phyloP scores from a whole-genome alignment of 1,140 invertebrate species.

The Drosophila nigrodunni region DNA sequence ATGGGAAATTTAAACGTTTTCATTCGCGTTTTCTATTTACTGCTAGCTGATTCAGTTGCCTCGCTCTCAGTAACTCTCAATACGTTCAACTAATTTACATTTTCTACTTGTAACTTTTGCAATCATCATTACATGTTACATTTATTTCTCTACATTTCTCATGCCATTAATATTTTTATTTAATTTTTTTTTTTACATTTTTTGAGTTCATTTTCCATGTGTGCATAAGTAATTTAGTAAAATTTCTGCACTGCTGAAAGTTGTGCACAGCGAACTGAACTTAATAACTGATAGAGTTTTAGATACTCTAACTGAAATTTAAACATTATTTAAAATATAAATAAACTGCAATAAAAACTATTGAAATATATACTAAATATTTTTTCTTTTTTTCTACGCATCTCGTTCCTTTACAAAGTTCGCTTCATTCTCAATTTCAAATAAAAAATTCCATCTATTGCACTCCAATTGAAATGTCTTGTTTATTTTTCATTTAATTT shows the following conservation, averaged over 20 bases:
- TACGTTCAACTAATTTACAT: conserved; percentile 81
- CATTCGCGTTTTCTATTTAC: conserved; percentile 52
- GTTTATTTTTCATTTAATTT: conserved; percentile 7
- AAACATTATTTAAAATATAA: background rate
- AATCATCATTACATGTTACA: conserved; percentile 76
- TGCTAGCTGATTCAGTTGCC: conserved; percentile 19
- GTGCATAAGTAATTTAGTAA: conserved; percentile 79
- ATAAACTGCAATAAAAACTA: background rate
- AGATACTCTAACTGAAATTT: conserved; percentile 23
- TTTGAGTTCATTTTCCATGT: conserved; percentile 54
- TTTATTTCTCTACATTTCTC: conserved; percentile 55
- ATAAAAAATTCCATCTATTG: background rate
- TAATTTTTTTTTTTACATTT: conserved; percentile 1
- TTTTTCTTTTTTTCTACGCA: background rate
- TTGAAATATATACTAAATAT: background rate
- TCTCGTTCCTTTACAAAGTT: background rate
- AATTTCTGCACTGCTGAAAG: conserved; percentile 71
- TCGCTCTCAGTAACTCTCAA: conserved; percentile 66
- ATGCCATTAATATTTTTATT: conserved; percentile 36
- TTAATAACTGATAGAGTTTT: conserved; percentile 5
- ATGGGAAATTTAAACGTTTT: conserved; percentile 54
- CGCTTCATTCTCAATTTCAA: background rate
- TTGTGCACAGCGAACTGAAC: conserved; percentile 34
- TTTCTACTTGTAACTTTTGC: conserved; percentile 74
- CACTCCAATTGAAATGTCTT: background rate